Evolutionary conservation across 2,888 invertebrate species (phyloP).

Genomic region (Habrosyne pyritoides): DNA sequence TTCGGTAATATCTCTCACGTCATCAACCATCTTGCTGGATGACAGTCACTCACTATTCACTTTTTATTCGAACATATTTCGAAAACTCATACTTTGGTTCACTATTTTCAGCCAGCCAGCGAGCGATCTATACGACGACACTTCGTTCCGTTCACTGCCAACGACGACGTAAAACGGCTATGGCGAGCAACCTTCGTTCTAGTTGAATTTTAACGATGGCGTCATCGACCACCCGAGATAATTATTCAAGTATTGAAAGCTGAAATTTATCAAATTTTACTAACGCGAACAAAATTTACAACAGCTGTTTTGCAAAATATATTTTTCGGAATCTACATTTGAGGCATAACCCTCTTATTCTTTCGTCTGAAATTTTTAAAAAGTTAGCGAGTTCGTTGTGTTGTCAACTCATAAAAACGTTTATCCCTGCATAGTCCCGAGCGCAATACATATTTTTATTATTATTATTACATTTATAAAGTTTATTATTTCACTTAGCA

Average conservation of each 20-base stretch:
- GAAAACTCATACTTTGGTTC: constrained; percentile 82
- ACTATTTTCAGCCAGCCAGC: constrained; percentile 82
- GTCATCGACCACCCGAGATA: constrained; percentile 24
- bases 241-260: not conserved
- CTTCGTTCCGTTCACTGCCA: constrained; percentile 82
- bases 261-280: constrained; percentile 2
- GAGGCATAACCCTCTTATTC: not conserved
- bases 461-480: too few species aligned
- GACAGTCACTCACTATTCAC: constrained; percentile 81
- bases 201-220: constrained; percentile 41
- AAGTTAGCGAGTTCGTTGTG: not conserved
- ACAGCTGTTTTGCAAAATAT: not conserved
- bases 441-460: too few species aligned
- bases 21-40: constrained; percentile 83
- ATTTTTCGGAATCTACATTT: not conserved
- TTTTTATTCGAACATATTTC: constrained; percentile 83
- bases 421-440: too few species aligned
- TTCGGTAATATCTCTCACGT: constrained; percentile 81
- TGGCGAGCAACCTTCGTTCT: constrained; percentile 49
- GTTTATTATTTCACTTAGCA: too few species aligned
- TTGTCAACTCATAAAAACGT: not conserved
- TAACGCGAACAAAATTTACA: constrained; percentile 1
- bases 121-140: constrained; percentile 81
- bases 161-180: constrained; percentile 59
- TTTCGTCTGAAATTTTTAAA: not conserved